Evolutionary conservation across 2,888 invertebrate genomes (phyloP).

Genomic region (Caenorhabditis sp.): DNA sequence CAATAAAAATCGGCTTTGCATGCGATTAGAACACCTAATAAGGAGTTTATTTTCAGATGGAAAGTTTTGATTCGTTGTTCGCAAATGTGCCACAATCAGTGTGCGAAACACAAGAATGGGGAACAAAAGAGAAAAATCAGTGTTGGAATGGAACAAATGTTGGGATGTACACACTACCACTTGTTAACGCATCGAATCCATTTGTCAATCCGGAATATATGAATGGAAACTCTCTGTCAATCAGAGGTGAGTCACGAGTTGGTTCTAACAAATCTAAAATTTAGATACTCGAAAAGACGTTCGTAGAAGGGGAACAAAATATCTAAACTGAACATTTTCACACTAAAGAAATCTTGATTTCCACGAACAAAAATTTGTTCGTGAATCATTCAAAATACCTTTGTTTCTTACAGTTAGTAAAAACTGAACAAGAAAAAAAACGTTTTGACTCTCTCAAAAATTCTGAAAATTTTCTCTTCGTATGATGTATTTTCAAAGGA

Average conservation of each 20-base stretch:
- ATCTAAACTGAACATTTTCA: no score
- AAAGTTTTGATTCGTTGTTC: constrained; percentile 21
- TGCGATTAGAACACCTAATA: constrained; percentile 5
- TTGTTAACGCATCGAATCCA: constrained; percentile 14
- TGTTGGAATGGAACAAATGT: constrained; percentile 41
- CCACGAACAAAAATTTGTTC: no score
- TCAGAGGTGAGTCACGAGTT: constrained; percentile 30
- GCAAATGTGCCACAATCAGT: constrained; percentile 22
- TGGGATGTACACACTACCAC: constrained; percentile 15
- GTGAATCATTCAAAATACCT: no score
- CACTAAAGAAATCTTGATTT: no score
- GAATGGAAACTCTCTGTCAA: constrained; percentile 19
- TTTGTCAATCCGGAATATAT: constrained; percentile 36
- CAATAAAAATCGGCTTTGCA: constrained; percentile 19
- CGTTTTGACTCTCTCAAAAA: no score
- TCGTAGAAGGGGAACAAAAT: no score
- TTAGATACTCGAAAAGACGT: no score
- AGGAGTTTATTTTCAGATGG: constrained; percentile 20
- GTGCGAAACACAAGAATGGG: constrained; percentile 26
- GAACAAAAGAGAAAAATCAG: constrained; percentile 3
- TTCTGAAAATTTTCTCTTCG: no score
- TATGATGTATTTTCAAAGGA: no score
- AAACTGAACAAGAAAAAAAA: no score
- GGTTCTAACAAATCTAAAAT: no score
- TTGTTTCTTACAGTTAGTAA: no score